A percentile compares a stretch with the other conserved stretches of the same genome.
Conservation (phyloP, 2,888 invertebrate species). For the Prionchulus punctatus region DNA sequence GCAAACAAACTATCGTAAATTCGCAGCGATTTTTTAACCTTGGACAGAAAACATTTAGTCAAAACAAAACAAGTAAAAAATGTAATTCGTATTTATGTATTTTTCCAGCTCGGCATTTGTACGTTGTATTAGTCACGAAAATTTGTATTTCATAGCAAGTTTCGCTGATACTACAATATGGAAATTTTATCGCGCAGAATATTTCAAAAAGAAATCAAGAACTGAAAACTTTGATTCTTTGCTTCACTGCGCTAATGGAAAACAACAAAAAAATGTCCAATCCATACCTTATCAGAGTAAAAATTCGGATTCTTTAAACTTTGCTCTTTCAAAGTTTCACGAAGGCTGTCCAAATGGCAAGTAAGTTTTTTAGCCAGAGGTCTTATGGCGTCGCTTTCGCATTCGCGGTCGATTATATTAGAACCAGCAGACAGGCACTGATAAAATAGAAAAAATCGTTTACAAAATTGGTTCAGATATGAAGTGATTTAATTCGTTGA, state of each 20-base stretch:
- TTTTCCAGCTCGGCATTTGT: too few species aligned
- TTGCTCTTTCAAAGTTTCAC: conserved; percentile 73
- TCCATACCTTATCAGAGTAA: conserved; percentile 38
- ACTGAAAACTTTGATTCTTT: neutral
- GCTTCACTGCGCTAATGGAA: too few species aligned
- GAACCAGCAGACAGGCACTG: conserved; percentile 93
- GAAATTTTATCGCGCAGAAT: too few species aligned
- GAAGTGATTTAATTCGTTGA: too few species aligned
- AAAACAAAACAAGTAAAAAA: too few species aligned
- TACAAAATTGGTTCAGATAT: too few species aligned
- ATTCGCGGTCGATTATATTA: conserved; percentile 89
- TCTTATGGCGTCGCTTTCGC: conserved; percentile 85
- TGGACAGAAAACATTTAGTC: conserved; percentile 3
- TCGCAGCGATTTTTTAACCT: conserved; percentile 14
- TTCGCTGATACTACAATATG: too few species aligned
- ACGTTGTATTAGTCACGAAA: too few species aligned
- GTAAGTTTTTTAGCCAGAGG: conserved; percentile 88
- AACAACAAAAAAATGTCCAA: too few species aligned
- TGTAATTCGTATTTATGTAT: too few species aligned
- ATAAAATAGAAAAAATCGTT: conserved; percentile 28
- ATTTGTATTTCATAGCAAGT: too few species aligned
- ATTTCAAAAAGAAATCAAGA: too few species aligned
- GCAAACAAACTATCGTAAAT: conserved; percentile 48
- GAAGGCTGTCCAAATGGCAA: conserved; percentile 79
- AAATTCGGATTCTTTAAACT: conserved; percentile 33